A percentile compares a stretch with the other conserved stretches of the same genome.
Conservation (phyloP, 2,888 invertebrate species). For the Luperina nickerlii region DNA sequence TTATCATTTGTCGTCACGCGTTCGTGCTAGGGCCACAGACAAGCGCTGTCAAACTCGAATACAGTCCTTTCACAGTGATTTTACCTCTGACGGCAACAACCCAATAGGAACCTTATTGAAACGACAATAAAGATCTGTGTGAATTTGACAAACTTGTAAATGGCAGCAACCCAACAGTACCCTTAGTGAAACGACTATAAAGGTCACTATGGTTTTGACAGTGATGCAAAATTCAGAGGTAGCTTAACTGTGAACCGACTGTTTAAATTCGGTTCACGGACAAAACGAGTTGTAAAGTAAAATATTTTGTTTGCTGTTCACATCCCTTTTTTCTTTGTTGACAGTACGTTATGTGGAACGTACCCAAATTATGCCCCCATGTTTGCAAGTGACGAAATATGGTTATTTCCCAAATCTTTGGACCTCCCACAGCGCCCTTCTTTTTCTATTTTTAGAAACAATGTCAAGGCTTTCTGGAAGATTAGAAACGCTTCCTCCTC, state of each 20-base stretch:
- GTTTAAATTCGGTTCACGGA: not conserved
- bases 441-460: constrained; percentile 63
- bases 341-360: constrained; percentile 21
- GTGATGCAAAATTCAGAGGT: too few relatives aligned
- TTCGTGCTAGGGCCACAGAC: not conserved
- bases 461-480: constrained; percentile 65
- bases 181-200: too few relatives aligned
- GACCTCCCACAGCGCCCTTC: constrained; percentile 41
- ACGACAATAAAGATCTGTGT: too few relatives aligned
- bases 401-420: constrained; percentile 49
- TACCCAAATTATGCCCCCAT: constrained; percentile 16
- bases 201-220: too few relatives aligned
- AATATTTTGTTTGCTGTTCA: not conserved
- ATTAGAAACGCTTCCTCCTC: constrained; percentile 63
- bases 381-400: constrained; percentile 32
- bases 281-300: constrained; percentile 4
- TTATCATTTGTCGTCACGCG: too few relatives aligned
- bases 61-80: too few relatives aligned
- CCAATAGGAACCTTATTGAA: too few relatives aligned
- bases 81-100: too few relatives aligned
- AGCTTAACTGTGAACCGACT: too few relatives aligned
- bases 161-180: too few relatives aligned
- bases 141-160: too few relatives aligned
- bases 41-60: constrained; percentile 15
- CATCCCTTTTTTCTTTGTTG: constrained; percentile 11